These are phyloP conservation scores for Orthosia gothica DNA, from an alignment of 2,888 invertebrate species.

Conservation along the genomic window DNA sequence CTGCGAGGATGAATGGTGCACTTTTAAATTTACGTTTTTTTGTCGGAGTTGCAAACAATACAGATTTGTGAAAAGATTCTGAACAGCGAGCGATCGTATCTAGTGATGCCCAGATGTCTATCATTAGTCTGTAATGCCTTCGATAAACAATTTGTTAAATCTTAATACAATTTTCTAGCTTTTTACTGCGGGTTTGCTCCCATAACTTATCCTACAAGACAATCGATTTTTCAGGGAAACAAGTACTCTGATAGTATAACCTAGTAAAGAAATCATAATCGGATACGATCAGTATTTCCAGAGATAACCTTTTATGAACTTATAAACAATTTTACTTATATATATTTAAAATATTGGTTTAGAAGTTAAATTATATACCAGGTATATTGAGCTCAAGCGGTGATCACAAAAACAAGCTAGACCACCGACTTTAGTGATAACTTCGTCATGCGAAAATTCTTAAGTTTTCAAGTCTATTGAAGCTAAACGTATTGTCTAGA, in stretches of 20 bases:
- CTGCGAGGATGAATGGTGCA: conserved; percentile 5
- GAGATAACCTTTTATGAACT: too few relatives aligned
- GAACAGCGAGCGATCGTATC: background rate
- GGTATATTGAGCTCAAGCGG: background rate
- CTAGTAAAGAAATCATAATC: too few relatives aligned
- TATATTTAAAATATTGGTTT: too few relatives aligned
- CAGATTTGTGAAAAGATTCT: background rate
- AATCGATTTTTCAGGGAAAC: too few relatives aligned
- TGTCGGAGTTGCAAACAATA: background rate
- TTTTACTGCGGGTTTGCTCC: background rate
- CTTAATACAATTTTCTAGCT: background rate
- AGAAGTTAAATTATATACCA: background rate
- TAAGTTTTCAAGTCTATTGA: conserved; percentile 1
- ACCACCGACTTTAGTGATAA: background rate
- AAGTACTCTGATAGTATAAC: too few relatives aligned
- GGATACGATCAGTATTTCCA: too few relatives aligned
- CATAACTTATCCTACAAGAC: too few relatives aligned
- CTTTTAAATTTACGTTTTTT: background rate
- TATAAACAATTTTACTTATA: too few relatives aligned
- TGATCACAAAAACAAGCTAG: background rate
- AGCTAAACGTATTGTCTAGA: background rate
- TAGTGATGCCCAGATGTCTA: background rate
- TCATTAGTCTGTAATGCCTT: too few relatives aligned
- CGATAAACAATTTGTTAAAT: too few relatives aligned
- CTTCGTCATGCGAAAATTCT: background rate